Base-by-base conservation (phyloP, 2,888 invertebrate species). In the Lepidochrysops patricia region DNA sequence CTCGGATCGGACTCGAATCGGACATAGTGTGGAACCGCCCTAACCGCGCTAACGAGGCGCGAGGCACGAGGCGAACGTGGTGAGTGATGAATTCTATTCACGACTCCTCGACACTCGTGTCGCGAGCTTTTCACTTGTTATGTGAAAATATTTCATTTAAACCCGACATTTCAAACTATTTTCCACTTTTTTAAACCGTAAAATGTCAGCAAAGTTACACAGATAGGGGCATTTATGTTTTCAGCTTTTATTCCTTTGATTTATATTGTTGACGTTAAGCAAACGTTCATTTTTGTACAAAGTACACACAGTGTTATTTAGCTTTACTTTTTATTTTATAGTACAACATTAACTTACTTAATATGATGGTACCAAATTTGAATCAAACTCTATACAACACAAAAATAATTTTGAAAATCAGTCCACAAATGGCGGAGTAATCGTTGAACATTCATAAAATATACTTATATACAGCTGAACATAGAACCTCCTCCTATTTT, bases 1-100 rank as follows among this genome's bases (percentile, higher is more conserved):
- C n/a, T n/a, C n/a, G n/a, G n/a, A n/a, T n/a, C n/a, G n/a, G n/a
- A n/a, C n/a, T n/a, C n/a, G n/a, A n/a, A n/a, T n/a, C n/a, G n/a
- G n/a, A n/a, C n/a, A n/a, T n/a, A n/a, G n/a, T n/a, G n/a, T n/a
- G n/a, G n/a, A n/a, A n/a, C n/a, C n/a, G n/a, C n/a, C n/a, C n/a
- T n/a, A 25, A 26, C n/a, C 50, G 26, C 26, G 50, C 26, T 50
- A 26, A 50, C 26, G 50, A 25, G 26, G 50, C 43, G 13, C 23
- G n/a, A 13, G 50, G 26, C 13, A 26, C 26, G 26, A 25, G 13
- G 29, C 29, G 19, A 29, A 7, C 19, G 29, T 54, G 50, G 26
- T 29, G 54, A 52, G 27, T 54, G 54, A 54, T 12, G 54, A 15
- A 52, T 29, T 54, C 54, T 54, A 29, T 54, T 54, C 32, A 54